These are phyloP conservation scores for Telmatherina bonti DNA, from an alignment of 2,797 vertebrate genomes.

Conservation along the genomic window DNA sequence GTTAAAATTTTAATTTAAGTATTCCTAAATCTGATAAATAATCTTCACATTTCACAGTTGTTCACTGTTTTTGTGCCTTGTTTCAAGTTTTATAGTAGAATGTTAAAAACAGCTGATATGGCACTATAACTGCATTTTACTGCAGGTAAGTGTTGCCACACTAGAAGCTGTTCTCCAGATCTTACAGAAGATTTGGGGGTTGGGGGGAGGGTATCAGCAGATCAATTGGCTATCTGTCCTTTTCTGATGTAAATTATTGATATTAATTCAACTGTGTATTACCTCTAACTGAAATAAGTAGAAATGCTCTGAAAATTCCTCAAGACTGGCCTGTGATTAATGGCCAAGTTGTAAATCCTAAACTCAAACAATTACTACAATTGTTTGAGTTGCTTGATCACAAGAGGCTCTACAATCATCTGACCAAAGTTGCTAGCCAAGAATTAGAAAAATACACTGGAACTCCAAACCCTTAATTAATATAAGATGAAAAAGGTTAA, in stretches of 20 bases:
- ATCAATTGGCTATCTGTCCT: background rate
- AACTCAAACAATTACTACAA: constrained; percentile 54
- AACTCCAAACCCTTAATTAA: constrained; percentile 6
- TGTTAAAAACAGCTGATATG: too few species aligned
- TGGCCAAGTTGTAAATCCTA: constrained; percentile 38
- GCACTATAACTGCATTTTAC: too few species aligned
- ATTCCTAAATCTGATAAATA: too few species aligned
- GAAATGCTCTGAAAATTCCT: background rate
- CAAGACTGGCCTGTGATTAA: constrained; percentile 13
- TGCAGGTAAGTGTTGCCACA: too few species aligned
- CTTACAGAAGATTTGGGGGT: too few species aligned
- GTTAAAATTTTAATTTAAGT: too few species aligned
- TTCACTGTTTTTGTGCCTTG: too few species aligned
- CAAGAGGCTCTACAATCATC: constrained; percentile 44
- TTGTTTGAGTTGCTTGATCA: constrained; percentile 45
- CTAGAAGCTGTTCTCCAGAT: too few species aligned
- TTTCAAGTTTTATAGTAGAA: too few species aligned
- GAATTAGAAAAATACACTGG: constrained; percentile 9
- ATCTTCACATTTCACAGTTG: too few species aligned
- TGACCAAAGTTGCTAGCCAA: constrained; percentile 40
- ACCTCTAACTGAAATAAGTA: background rate
- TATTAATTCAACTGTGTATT: background rate
- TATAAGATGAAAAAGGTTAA: background rate
- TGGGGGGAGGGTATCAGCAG: background rate
- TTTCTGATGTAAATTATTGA: background rate